Evolutionary conservation across 2,888 invertebrate genomes (phyloP).

Genomic region (Eretmocerus hayati): DNA sequence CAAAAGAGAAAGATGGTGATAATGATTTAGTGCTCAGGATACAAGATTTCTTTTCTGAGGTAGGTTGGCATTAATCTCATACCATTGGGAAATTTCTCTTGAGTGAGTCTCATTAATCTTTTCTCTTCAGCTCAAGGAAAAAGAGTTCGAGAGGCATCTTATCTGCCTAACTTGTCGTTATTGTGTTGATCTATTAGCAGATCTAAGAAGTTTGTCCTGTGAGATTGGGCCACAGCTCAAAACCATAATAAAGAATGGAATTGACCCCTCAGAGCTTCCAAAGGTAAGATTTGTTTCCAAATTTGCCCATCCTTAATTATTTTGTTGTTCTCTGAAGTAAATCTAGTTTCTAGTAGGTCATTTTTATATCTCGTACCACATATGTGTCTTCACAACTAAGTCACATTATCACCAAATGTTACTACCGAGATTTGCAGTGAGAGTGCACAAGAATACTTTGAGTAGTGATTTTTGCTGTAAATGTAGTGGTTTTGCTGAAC

Average conservation of each 20-base stretch:
- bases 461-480: too few species aligned
- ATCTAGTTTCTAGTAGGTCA: too few species aligned
- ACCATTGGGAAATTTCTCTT: not conserved
- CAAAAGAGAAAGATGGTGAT: slow-evolving; percentile 25
- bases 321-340: too few species aligned
- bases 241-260: slow-evolving; percentile 23
- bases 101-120: not conserved
- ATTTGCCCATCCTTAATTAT: too few species aligned
- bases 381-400: too few species aligned
- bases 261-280: slow-evolving; percentile 26
- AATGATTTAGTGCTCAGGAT: slow-evolving; percentile 29
- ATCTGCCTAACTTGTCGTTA: slow-evolving; percentile 41
- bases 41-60: slow-evolving; percentile 28
- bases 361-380: too few species aligned
- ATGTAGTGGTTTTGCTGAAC: too few species aligned
- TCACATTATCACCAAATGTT: too few species aligned
- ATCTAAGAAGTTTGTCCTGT: slow-evolving; percentile 32
- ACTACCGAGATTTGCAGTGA: too few species aligned
- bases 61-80: slow-evolving; percentile 28
- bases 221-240: slow-evolving; percentile 25
- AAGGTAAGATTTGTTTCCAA: slow-evolving; percentile 30
- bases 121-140: slow-evolving; percentile 16
- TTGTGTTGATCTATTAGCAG: slow-evolving; percentile 37
- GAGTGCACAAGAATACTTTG: too few species aligned
- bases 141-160: slow-evolving; percentile 15